Evolutionary conservation across 2,113 vertebrate species (phyloP).

Genomic region (Callorhinus ursinus): DNA sequence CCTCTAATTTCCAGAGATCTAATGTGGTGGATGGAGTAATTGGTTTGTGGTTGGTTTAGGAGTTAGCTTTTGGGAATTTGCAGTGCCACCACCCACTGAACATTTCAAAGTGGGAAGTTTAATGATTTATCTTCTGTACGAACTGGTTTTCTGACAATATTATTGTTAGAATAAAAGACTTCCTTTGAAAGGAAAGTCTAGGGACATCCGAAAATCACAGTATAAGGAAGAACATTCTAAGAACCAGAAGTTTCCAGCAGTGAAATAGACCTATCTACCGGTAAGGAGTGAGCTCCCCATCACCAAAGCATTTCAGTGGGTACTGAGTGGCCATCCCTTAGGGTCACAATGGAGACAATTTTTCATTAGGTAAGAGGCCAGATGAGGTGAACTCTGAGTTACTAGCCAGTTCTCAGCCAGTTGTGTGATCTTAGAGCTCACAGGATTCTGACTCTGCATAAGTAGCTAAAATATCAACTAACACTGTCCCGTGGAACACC

Average conservation of each 20-base stretch:
- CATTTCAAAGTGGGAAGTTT: constrained; percentile 80
- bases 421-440: neutral
- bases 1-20: constrained; percentile 75
- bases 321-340: neutral
- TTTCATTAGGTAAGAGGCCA: neutral
- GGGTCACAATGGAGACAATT: neutral
- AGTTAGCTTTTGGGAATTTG: constrained; percentile 78
- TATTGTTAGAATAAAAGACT: constrained; percentile 72
- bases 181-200: constrained; percentile 78
- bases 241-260: neutral
- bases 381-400: neutral
- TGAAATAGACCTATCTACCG: neutral
- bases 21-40: constrained; percentile 64
- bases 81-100: constrained; percentile 77
- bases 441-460: neutral
- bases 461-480: constrained; percentile 15
- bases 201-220: neutral
- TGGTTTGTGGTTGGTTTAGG: constrained; percentile 60
- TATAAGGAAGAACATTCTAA: neutral
- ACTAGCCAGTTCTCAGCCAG: neutral
- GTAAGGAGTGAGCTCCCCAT: neutral
- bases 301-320: neutral
- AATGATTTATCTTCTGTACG: constrained; percentile 77
- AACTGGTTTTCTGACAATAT: constrained; percentile 75
- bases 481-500: constrained; percentile 34